These are phyloP conservation scores for Cryptotermes secundus DNA, from an alignment of 1,140 invertebrate species.

Conservation along the genomic window DNA sequence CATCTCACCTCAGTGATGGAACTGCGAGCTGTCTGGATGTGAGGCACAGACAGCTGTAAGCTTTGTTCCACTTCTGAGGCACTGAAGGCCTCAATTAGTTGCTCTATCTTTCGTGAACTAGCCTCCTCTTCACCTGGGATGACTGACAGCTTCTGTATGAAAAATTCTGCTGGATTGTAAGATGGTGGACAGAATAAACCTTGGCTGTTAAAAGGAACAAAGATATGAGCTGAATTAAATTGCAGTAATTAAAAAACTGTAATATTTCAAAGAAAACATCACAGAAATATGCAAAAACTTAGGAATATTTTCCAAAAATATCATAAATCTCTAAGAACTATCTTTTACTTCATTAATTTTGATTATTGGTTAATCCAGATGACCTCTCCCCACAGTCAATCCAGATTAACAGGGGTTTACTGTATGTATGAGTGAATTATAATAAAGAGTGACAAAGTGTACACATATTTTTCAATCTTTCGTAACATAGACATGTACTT, in stretches of 20 bases:
- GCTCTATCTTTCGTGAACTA: constrained; percentile 32
- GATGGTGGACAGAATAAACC: constrained; percentile 48
- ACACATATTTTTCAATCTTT: too few species aligned
- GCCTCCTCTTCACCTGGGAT: constrained; percentile 46
- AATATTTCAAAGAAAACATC: too few species aligned
- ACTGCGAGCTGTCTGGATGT: neutral
- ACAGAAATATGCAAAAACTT: too few species aligned
- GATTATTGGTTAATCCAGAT: too few species aligned
- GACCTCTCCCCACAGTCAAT: too few species aligned
- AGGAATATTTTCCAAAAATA: too few species aligned
- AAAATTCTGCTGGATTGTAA: constrained; percentile 55
- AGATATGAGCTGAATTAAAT: neutral
- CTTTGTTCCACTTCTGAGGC: neutral
- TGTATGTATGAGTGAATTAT: too few species aligned
- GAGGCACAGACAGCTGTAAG: neutral
- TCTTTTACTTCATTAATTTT: too few species aligned
- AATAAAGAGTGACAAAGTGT: too few species aligned
- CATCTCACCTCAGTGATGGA: neutral
- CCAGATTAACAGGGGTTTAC: too few species aligned
- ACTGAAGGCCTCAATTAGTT: constrained; percentile 23
- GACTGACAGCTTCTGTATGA: constrained; percentile 49
- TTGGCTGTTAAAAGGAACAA: constrained; percentile 41
- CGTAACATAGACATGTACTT: too few species aligned
- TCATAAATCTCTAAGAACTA: too few species aligned
- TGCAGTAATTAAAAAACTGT: neutral